Conservation (phyloP, 2,888 invertebrate genomes). For the Caenorhabditis macrosperma region DNA sequence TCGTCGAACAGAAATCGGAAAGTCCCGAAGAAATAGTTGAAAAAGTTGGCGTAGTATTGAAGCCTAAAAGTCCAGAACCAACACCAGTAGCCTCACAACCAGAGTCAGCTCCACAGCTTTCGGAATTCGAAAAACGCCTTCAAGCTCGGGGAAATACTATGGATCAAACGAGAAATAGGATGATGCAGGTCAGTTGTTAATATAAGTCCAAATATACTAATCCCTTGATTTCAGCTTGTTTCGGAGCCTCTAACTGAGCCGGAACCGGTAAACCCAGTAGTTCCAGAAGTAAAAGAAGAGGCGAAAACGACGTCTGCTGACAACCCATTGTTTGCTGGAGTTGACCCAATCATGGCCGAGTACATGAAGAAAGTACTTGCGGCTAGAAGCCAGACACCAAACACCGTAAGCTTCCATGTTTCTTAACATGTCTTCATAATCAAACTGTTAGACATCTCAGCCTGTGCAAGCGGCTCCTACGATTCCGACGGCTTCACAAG, state of each 20-base stretch:
- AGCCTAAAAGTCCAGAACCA: background rate
- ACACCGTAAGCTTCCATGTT: background rate
- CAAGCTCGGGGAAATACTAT: conserved; percentile 3
- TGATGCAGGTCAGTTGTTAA: conserved; percentile 12
- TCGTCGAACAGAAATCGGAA: background rate
- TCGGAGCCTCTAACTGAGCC: conserved; percentile 3
- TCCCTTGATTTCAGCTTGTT: background rate
- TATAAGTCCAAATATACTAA: too few relatives aligned
- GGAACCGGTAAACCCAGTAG: background rate
- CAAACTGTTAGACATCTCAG: background rate
- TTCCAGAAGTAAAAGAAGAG: background rate
- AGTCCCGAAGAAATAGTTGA: background rate
- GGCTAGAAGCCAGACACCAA: conserved; percentile 17
- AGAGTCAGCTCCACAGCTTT: conserved; percentile 8
- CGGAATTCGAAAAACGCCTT: conserved; percentile 37
- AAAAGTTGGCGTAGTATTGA: background rate
- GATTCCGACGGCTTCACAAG: background rate
- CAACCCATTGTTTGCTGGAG: conserved; percentile 56
- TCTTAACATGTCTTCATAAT: background rate
- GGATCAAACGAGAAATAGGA: conserved; percentile 17
- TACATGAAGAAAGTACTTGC: conserved; percentile 67
- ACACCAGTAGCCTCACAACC: background rate
- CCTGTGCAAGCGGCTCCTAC: background rate
- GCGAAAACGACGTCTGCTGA: conserved; percentile 33
- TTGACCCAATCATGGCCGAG: conserved; percentile 70